Conservation (phyloP, 2,888 invertebrate species). For the Cephus nigrinus region DNA sequence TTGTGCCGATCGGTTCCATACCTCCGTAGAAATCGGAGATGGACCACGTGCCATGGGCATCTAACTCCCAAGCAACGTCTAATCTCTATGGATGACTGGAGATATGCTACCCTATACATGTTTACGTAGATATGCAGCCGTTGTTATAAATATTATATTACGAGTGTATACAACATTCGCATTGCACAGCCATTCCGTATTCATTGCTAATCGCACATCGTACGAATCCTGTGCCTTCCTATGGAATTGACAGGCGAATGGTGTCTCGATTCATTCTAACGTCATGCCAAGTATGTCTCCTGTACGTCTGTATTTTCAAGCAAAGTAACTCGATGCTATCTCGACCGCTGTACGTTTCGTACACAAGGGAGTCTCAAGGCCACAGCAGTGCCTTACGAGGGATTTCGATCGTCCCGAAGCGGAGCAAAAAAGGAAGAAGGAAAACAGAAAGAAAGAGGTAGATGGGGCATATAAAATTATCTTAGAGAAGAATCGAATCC, state of each 20-base stretch:
- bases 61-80: background rate
- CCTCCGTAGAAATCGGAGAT: background rate
- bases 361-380: background rate
- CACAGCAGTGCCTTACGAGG: background rate
- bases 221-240: background rate
- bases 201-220: background rate
- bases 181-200: background rate
- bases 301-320: conserved; percentile 30
- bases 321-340: conserved; percentile 38
- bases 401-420: background rate
- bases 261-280: conserved; percentile 25
- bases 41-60: background rate
- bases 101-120: background rate
- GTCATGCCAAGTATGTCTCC: conserved; percentile 12
- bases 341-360: background rate
- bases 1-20: background rate
- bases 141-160: background rate
- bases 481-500: background rate
- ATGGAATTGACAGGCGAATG: conserved; percentile 4
- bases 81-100: background rate
- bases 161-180: background rate
- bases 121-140: background rate
- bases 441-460: background rate
- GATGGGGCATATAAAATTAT: background rate
- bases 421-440: background rate